Percentiles rank a stretch among this genome's conserved stretches.
phyloP scores from a whole-genome alignment of 1,140 invertebrate species.

The Drosophila serrata region DNA sequence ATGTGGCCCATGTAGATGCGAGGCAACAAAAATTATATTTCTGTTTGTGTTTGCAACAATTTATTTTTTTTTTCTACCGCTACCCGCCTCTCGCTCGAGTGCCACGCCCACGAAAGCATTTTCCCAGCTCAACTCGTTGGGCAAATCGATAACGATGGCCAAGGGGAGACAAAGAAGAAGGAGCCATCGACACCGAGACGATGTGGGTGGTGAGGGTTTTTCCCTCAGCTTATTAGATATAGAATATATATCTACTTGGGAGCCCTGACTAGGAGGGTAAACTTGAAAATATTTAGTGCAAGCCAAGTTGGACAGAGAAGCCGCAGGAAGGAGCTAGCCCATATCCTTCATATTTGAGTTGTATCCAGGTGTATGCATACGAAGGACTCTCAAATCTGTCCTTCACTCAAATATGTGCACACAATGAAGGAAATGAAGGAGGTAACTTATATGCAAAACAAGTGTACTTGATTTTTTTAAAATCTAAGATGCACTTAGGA shows the following conservation, averaged over 20 bases:
- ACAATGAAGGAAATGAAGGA: constrained; percentile 4
- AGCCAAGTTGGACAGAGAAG: constrained; percentile 21
- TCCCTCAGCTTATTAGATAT: constrained; percentile 37
- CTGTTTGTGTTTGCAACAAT: constrained; percentile 83
- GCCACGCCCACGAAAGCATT: constrained; percentile 51
- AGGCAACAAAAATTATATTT: constrained; percentile 82
- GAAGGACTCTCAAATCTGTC: constrained; percentile 42
- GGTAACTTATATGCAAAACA: not conserved
- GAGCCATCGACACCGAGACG: constrained; percentile 19
- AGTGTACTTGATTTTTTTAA: constrained; percentile 13
- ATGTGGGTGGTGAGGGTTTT: not conserved
- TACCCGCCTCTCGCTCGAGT: constrained; percentile 11
- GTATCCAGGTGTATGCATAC: constrained; percentile 19
- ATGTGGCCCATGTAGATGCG: constrained; percentile 61
- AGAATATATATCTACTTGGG: not conserved
- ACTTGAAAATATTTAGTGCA: constrained; percentile 39
- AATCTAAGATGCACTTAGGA: constrained; percentile 10
- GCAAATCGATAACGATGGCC: constrained; percentile 41
- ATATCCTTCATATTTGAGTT: constrained; percentile 51
- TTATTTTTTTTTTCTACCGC: constrained; percentile 62
- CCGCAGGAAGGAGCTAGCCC: constrained; percentile 18
- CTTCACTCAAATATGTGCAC: constrained; percentile 34
- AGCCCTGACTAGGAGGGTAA: constrained; percentile 2
- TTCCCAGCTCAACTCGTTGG: constrained; percentile 49
- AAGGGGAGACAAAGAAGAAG: constrained; percentile 40